Conservation (phyloP, 2,888 invertebrate genomes). For the Caenorhabditis becei region DNA sequence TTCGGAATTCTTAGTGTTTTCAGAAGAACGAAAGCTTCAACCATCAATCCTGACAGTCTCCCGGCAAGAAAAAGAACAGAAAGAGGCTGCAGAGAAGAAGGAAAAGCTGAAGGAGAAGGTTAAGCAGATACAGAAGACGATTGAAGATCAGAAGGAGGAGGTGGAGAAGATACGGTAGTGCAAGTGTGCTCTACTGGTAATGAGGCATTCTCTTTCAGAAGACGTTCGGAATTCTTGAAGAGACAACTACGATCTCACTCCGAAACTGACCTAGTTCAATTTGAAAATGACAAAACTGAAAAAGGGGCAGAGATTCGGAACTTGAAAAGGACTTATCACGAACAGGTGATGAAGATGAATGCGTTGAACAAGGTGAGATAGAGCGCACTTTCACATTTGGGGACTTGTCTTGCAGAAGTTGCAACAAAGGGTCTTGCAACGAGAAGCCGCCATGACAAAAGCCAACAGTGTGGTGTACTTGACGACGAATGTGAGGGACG, state of each 20-base stretch:
- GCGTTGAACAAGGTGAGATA: conserved; percentile 40
- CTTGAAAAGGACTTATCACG: conserved; percentile 47
- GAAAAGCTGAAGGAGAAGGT: conserved; percentile 35
- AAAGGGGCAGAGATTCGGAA: conserved; percentile 29
- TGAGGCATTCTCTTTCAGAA: conserved; percentile 18
- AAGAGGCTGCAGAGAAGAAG: conserved; percentile 24
- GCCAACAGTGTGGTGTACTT: conserved; percentile 64
- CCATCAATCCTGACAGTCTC: conserved; percentile 46
- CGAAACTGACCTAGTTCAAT: conserved; percentile 32
- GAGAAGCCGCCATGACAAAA: conserved; percentile 62
- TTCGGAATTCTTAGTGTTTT: conserved; percentile 5
- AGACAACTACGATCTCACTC: conserved; percentile 27
- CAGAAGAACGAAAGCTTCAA: conserved; percentile 43
- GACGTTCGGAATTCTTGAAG: conserved; percentile 27
- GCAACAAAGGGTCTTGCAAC: conserved; percentile 58
- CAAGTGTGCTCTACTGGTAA: not conserved
- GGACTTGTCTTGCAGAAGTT: conserved; percentile 54
- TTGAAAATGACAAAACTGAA: conserved; percentile 48
- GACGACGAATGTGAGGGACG: conserved; percentile 60
- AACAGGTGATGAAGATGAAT: conserved; percentile 48
- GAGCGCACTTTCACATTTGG: not conserved
- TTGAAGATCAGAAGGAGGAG: conserved; percentile 32
- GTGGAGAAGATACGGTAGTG: conserved; percentile 40
- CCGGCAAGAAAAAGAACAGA: conserved; percentile 35
- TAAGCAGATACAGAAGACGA: conserved; percentile 26